Evolutionary conservation across 2,113 vertebrate species (phyloP).

Genomic region (Tretioscincus oriximinensis): DNA sequence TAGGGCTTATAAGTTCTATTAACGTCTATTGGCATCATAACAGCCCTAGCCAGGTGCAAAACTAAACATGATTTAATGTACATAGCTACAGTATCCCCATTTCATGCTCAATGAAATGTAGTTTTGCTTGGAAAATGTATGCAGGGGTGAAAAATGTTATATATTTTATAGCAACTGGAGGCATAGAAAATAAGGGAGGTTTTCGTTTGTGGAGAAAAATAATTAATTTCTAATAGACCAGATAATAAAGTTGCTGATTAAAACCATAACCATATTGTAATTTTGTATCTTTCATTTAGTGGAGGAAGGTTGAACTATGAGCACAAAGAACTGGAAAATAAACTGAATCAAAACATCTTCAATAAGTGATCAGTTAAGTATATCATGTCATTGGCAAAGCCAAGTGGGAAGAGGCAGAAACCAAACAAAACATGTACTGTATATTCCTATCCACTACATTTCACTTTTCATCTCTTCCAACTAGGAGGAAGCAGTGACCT

Average conservation of each 20-base stretch:
- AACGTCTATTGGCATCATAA: too few relatives aligned
- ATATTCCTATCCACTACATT: constrained; percentile 38
- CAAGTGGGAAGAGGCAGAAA: fast-evolving
- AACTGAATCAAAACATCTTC: background rate
- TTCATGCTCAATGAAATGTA: too few relatives aligned
- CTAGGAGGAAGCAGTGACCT: background rate
- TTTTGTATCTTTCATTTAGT: background rate
- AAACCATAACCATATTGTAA: background rate
- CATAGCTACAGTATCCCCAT: too few relatives aligned
- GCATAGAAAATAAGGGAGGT: background rate
- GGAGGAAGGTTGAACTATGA: background rate
- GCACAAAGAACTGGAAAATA: background rate
- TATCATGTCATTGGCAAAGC: background rate
- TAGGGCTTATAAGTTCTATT: too few relatives aligned
- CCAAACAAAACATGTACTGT: background rate
- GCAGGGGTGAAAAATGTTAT: too few relatives aligned
- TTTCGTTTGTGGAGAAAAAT: background rate
- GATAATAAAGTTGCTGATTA: background rate
- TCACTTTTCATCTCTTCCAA: constrained; percentile 44
- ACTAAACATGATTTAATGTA: too few relatives aligned
- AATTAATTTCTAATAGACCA: background rate
- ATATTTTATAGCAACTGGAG: background rate
- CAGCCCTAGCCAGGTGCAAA: too few relatives aligned
- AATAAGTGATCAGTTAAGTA: background rate
- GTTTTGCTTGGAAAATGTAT: too few relatives aligned